These are phyloP conservation scores for Bibio marci DNA, from an alignment of 2,888 invertebrate genomes.

Conservation along the genomic window DNA sequence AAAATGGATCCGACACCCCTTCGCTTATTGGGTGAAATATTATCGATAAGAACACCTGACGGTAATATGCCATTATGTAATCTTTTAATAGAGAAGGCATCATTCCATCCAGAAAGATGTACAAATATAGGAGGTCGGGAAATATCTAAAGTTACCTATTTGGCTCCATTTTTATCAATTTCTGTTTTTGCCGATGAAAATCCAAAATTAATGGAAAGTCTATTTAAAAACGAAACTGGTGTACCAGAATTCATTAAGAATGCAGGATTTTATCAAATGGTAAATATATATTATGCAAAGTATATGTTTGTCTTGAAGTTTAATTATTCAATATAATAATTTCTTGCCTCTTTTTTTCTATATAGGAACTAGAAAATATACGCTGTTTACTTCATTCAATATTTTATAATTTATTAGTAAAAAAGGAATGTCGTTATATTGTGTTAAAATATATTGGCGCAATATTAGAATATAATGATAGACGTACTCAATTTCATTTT, in stretches of 20 bases:
- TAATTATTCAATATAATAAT: background rate
- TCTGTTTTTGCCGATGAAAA: slow-evolving; percentile 91
- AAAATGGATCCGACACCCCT: slow-evolving; percentile 41
- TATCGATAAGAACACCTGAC: slow-evolving; percentile 60
- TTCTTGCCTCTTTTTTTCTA: background rate
- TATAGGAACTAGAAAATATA: slow-evolving; percentile 53
- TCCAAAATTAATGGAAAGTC: slow-evolving; percentile 52
- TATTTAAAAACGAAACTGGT: slow-evolving; percentile 31
- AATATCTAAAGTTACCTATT: slow-evolving; percentile 63
- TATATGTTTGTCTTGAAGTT: background rate
- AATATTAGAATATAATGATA: slow-evolving; percentile 64
- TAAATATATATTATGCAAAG: slow-evolving; percentile 7
- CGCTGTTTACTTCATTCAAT: slow-evolving; percentile 62
- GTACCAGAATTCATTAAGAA: background rate
- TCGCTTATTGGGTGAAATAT: slow-evolving; percentile 49
- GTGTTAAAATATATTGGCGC: slow-evolving; percentile 66
- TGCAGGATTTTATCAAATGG: background rate
- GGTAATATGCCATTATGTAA: slow-evolving; percentile 56
- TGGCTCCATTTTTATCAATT: slow-evolving; percentile 83
- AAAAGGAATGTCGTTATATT: slow-evolving; percentile 59
- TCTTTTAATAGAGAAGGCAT: slow-evolving; percentile 43
- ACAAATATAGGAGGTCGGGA: slow-evolving; percentile 68
- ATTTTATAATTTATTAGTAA: slow-evolving; percentile 68
- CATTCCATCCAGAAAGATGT: slow-evolving; percentile 55
- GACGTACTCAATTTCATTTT: slow-evolving; percentile 76